Percentiles rank a stretch among this genome's conserved stretches.
These are phyloP conservation scores for Melanotaenia maccullochi DNA, from an alignment of 2,797 vertebrate genomes.

Conservation along the genomic window DNA sequence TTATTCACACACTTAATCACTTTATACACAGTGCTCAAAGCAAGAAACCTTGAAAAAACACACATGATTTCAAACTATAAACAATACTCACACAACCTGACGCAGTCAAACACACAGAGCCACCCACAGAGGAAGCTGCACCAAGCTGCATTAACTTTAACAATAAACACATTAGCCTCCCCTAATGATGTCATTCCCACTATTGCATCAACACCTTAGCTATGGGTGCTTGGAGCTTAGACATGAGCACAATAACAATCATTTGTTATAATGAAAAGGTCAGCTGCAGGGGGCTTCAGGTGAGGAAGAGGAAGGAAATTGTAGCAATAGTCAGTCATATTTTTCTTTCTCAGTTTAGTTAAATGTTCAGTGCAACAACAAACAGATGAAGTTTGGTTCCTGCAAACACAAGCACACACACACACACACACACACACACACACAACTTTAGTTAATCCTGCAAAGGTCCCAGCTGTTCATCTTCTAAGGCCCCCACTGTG, in stretches of 20 bases:
- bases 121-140: slow-evolving; percentile 20
- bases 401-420: slow-evolving; percentile 5
- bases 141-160: slow-evolving; percentile 62
- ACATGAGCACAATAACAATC: slow-evolving; percentile 43
- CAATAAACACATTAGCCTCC: slow-evolving; percentile 77
- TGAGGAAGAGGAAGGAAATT: slow-evolving; percentile 49
- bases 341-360: slow-evolving; percentile 20
- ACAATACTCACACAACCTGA: slow-evolving; percentile 27
- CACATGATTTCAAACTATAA: slow-evolving; percentile 19
- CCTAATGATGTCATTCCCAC: slow-evolving; percentile 70
- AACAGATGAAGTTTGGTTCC: slow-evolving; percentile 2
- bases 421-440: slow-evolving; percentile 1
- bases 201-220: slow-evolving; percentile 58
- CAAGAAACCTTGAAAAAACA: slow-evolving; percentile 22
- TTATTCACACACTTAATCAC: slow-evolving; percentile 16
- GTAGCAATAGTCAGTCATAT: slow-evolving; percentile 16
- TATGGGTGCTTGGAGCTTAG: slow-evolving; percentile 34
- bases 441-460: slow-evolving; percentile 31
- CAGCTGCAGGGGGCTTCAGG: slow-evolving; percentile 20
- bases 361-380: slow-evolving; percentile 20
- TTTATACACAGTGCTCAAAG: slow-evolving; percentile 13
- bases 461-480: slow-evolving; percentile 47
- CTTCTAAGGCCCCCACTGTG: slow-evolving; percentile 42
- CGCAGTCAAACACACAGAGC: slow-evolving; percentile 17
- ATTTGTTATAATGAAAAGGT: slow-evolving; percentile 54